phyloP scores from a whole-genome alignment of 1,140 invertebrate genomes.

The Meloidogyne chitwoodi region DNA sequence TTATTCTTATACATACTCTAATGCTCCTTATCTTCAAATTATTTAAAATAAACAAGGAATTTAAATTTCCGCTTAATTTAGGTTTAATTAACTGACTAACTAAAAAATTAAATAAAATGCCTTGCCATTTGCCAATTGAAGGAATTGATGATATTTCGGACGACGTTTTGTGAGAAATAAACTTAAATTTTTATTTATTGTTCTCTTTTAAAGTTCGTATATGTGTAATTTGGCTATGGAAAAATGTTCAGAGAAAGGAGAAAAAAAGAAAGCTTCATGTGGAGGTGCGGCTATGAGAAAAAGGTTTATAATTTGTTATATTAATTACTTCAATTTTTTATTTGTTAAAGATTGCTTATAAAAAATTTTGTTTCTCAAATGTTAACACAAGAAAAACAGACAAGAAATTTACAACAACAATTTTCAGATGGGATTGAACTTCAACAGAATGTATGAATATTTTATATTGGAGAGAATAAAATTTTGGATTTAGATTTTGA shows the following conservation, averaged over 20 bases:
- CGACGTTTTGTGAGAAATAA: constrained; percentile 22
- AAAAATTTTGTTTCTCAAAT: constrained; percentile 52
- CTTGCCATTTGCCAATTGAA: not conserved
- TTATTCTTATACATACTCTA: too few relatives aligned
- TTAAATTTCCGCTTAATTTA: too few relatives aligned
- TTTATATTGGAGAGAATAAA: too few relatives aligned
- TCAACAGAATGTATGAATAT: not conserved
- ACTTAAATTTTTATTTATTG: not conserved
- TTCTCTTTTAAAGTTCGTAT: constrained; percentile 31
- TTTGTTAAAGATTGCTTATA: constrained; percentile 40
- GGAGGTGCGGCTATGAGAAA: constrained; percentile 51
- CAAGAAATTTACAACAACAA: not conserved
- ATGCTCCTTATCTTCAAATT: too few relatives aligned
- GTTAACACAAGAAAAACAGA: constrained; percentile 40
- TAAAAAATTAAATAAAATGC: not conserved
- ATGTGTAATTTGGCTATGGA: constrained; percentile 48
- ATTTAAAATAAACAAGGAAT: too few relatives aligned
- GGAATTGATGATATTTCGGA: constrained; percentile 15
- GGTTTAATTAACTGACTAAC: not conserved
- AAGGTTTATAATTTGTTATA: constrained; percentile 37
- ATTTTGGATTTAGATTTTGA: too few relatives aligned
- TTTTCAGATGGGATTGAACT: not conserved
- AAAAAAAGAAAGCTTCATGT: constrained; percentile 52
- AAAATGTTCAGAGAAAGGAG: constrained; percentile 49
- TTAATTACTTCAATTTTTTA: not conserved